These are phyloP conservation scores for Trogon surrucura DNA, from an alignment of 2,113 vertebrate species.

Conservation along the genomic window DNA sequence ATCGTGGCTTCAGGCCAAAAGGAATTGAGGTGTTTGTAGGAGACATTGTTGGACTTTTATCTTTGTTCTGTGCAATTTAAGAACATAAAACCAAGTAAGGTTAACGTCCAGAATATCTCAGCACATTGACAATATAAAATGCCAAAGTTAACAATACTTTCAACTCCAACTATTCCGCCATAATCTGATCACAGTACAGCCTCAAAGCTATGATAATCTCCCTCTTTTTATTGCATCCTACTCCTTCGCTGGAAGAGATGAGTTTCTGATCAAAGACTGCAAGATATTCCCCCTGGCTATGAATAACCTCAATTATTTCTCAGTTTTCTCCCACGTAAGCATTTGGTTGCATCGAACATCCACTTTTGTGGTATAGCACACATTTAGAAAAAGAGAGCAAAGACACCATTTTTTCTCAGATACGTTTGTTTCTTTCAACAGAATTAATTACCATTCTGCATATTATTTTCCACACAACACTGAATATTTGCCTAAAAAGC, in stretches of 20 bases:
- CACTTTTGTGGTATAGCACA: neutral
- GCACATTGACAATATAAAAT: neutral
- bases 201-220: neutral
- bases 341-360: neutral
- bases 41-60: slow-evolving; percentile 72
- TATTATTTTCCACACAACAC: neutral
- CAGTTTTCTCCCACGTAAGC: neutral
- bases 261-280: neutral
- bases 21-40: slow-evolving; percentile 72
- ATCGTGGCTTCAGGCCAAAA: slow-evolving; percentile 93
- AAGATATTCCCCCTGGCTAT: neutral
- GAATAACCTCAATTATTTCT: neutral
- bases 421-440: neutral
- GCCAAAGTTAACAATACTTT: neutral
- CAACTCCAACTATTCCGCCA: neutral
- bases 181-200: neutral
- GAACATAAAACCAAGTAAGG: slow-evolving; percentile 15
- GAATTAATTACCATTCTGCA: neutral
- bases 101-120: neutral
- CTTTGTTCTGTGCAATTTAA: slow-evolving; percentile 77
- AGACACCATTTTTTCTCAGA: neutral
- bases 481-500: neutral
- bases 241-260: neutral
- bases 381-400: neutral
- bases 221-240: neutral